Evolutionary conservation across 37 sponge, comb jelly and placozoan species (phyloP), one percentile per base, ranked within the genome.

Genomic region (Eunapius fragilis): DNA sequence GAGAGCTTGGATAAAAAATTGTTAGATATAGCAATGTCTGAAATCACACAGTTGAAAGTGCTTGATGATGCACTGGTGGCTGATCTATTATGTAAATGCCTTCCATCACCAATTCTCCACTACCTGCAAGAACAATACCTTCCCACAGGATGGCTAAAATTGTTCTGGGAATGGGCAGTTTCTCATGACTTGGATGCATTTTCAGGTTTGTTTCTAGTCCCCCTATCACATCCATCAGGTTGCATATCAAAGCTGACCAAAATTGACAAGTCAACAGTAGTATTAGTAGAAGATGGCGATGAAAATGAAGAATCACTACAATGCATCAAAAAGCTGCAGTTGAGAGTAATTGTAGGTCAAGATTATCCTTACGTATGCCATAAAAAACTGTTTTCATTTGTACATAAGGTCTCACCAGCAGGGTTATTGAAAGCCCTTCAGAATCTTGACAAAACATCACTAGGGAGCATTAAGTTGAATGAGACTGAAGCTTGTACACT

Each of bases 81-180:
- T 19, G 10, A 25, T 25, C 74, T 87, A 12, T 36, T 81, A 49
- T 68, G 67, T 13, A 12, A 41, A 67, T 9, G 37, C 12, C n/a
- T 81, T 28, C 37, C 58, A 58, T 2, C 7, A 58, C 37, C 58
- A 58, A 10, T 17, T 58, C 58, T 14, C 38, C 34, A 25, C 3
- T 19, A 30, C 17, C 1, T 37, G 14, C 19, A 75, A 31, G 31
- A 75, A 22, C 14, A 23, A 7, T 0, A 24, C 27, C 67, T 75
- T 33, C 70, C 81, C 22, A n/a, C 17, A 22, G 30, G 24, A 0
- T 81, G 82, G 88, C 50, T 87, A 24, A 30, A 87, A 67, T 32
- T 24, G 4, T 87, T 81, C 23, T 87, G 88, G 88, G 31, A 75
- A 31, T 87, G 88, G 88, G 41, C 81, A 12, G 25, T 25, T 33